Evolutionary conservation across 2,888 invertebrate species (phyloP), one percentile per base, ranked within the genome.

Genomic region (Pocota personata): DNA sequence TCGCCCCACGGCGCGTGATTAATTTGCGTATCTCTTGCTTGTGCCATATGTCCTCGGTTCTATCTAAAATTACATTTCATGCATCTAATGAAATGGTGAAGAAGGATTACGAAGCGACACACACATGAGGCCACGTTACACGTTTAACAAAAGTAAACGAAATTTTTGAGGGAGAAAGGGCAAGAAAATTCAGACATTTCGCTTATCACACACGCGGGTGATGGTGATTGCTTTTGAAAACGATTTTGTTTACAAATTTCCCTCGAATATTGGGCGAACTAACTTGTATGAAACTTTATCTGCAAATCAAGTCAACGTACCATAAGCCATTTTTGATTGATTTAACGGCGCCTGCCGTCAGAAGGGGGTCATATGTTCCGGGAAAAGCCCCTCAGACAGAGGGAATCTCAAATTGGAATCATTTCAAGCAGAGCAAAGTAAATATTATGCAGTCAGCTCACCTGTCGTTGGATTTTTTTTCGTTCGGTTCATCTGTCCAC

Each of bases 41-140:
- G 46, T 27, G 62, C 72, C 55, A 60, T 78, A 66, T 83, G 77
- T 83, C 58, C 72, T 83, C 58, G 78, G 43, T 79, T 75, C 84
- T 84, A 84, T 84, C 84, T 84, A 50, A 84, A 84, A 80, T 84
- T 80, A 84, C 84, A 76, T 84, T 84, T 84, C 84, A 71, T 71
- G 75, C 80, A 79, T 80, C 80, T 84, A 84, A 84, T 84, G 84
- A 84, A 80, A 84, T 80, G 80, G 73, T 69, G 62, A 58, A 73
- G 80, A 84, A 80, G 80, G 80, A 84, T 84, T 80, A 69, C 80
- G 43, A 71, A 27, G 27, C 73, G 24, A 52, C 64, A 67, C 66
- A 37, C 37, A 67, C 66, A 37, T 30, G 24, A 8, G 58, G 62
- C 75, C 50, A 50, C 32, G 64, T 71, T 43, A 35, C 43, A 67